Percentiles rank a stretch among this genome's conserved stretches.
These are phyloP conservation scores for Numenius phaeopus DNA, from an alignment of 2,797 vertebrate species.

Conservation along the genomic window DNA sequence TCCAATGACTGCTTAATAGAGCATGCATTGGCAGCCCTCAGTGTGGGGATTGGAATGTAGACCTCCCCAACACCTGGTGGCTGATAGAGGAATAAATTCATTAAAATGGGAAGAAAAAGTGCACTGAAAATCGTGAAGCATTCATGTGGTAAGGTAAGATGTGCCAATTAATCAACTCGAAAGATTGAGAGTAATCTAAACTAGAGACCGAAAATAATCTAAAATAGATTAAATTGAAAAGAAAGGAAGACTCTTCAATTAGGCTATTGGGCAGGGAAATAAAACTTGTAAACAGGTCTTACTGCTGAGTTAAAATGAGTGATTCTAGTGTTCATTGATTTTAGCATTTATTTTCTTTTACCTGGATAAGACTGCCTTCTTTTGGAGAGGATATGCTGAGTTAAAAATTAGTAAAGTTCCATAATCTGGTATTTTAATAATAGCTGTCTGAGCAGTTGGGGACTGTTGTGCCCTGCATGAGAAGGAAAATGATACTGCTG, in stretches of 20 bases:
- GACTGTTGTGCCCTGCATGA: not conserved
- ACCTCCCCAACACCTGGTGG: not conserved
- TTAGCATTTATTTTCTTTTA: not conserved
- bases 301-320: not conserved
- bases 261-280: not conserved
- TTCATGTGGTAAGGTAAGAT: not conserved
- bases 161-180: not conserved
- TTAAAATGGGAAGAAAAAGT: not conserved
- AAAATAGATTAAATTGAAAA: not conserved
- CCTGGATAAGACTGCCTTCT: not conserved
- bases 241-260: not conserved
- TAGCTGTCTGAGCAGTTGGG: not conserved
- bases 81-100: not conserved
- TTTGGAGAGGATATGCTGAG: not conserved
- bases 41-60: not conserved
- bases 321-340: not conserved
- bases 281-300: not conserved
- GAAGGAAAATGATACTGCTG: constrained; percentile 16
- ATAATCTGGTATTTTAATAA: constrained; percentile 23
- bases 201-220: not conserved
- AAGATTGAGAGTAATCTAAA: not conserved
- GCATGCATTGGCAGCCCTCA: not conserved
- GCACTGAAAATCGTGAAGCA: not conserved
- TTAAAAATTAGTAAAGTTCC: not conserved
- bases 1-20: not conserved